Evolutionary conservation across 2,888 invertebrate species (phyloP).

Genomic region (Azorinus chamasolen): DNA sequence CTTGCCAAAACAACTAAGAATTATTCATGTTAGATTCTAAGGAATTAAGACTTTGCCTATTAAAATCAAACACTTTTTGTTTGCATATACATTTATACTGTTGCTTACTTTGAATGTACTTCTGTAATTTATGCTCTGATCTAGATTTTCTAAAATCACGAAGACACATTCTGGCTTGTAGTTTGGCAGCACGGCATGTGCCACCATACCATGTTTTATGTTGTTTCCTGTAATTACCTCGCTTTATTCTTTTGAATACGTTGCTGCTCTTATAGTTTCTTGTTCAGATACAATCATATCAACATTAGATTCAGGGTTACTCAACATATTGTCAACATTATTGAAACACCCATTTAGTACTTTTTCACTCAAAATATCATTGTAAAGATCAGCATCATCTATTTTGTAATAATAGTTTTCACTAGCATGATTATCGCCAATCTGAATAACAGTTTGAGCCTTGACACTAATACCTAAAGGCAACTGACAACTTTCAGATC

Average conservation of each 20-base stretch:
- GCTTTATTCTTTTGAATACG: background rate
- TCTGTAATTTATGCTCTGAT: background rate
- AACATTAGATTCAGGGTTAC: no score
- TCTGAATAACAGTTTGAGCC: no score
- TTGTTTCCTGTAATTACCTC: background rate
- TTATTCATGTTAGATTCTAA: conserved; percentile 4
- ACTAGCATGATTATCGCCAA: no score
- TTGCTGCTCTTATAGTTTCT: no score
- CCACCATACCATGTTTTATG: background rate
- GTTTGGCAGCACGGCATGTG: background rate
- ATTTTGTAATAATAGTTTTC: no score
- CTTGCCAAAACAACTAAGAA: conserved; percentile 10
- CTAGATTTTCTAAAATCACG: background rate
- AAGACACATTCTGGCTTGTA: background rate
- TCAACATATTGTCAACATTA: no score
- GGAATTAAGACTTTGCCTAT: background rate
- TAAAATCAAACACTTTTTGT: background rate
- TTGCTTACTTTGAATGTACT: background rate
- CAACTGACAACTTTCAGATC: background rate
- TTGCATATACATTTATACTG: conserved; percentile 1
- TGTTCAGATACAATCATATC: no score
- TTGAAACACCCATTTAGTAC: no score
- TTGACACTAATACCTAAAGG: no score
- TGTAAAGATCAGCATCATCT: no score
- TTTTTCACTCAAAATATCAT: no score